These are phyloP conservation scores for Nyctibius bracteatus DNA, from an alignment of 2,113 vertebrate species.

Conservation along the genomic window DNA sequence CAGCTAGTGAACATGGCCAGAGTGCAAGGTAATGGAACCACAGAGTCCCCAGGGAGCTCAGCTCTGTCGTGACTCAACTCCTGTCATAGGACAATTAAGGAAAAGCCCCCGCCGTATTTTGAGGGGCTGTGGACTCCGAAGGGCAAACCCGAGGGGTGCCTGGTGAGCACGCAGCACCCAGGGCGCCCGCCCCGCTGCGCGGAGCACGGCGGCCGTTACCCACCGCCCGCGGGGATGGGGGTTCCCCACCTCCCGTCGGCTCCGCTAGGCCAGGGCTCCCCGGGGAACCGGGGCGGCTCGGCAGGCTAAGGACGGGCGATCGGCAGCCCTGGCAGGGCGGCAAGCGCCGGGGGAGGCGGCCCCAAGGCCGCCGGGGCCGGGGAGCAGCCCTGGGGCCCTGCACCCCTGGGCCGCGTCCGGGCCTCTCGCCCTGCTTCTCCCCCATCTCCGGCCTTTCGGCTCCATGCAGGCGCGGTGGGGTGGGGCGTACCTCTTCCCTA, in stretches of 20 bases:
- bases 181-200: no score
- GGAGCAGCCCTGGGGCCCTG: no score
- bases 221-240: no score
- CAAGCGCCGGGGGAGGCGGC: no score
- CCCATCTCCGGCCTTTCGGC: no score
- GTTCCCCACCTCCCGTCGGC: no score
- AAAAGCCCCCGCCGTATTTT: neutral
- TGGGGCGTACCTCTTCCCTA: no score
- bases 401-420: neutral
- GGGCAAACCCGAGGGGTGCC: neutral
- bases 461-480: neutral
- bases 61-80: no score
- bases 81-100: accelerated
- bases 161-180: neutral
- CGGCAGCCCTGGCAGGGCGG: neutral
- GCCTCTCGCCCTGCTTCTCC: neutral
- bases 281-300: neutral
- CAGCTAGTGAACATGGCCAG: accelerated
- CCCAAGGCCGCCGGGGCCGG: neutral
- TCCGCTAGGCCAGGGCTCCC: neutral
- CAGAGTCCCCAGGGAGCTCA: neutral
- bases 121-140: no score
- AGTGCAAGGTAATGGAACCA: accelerated
- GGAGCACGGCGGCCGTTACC: neutral
- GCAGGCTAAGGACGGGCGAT: no score